Conservation (phyloP, 2,797 vertebrate genomes). For the Diglossa cyanea region DNA sequence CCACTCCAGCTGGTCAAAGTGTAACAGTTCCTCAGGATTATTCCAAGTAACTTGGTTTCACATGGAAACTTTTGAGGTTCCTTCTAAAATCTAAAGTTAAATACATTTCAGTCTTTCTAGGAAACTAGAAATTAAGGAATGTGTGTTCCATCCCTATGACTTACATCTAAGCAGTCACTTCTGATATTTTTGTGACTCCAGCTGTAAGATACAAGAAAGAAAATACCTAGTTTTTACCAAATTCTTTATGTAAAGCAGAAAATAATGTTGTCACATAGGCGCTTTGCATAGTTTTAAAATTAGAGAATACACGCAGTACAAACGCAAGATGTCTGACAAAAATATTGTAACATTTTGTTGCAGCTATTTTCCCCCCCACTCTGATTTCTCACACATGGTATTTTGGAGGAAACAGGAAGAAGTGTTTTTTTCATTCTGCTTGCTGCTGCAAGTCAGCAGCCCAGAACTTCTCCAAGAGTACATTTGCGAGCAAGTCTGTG, state of each 20-base stretch:
- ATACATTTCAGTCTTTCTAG: neutral
- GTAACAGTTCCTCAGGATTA: neutral
- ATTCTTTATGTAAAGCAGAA: neutral
- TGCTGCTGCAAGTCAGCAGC: neutral
- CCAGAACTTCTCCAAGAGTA: neutral
- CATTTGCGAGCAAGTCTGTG: neutral
- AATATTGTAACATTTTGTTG: neutral
- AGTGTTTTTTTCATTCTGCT: neutral
- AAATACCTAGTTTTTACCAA: neutral
- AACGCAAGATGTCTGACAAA: neutral
- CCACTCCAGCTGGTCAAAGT: neutral
- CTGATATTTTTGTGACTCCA: neutral
- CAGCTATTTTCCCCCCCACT: neutral
- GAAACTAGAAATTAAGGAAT: neutral
- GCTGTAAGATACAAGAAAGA: neutral
- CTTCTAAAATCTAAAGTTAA: neutral
- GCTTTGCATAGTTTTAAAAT: neutral
- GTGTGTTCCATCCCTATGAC: neutral
- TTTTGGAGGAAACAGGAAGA: constrained; percentile 20
- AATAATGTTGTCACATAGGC: neutral
- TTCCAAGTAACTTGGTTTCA: neutral
- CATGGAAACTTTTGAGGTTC: neutral
- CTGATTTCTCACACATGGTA: neutral
- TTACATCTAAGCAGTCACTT: neutral
- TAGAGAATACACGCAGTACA: neutral